These are phyloP conservation scores for Perizoma affinitatum DNA, from an alignment of 2,888 invertebrate species.

Conservation along the genomic window DNA sequence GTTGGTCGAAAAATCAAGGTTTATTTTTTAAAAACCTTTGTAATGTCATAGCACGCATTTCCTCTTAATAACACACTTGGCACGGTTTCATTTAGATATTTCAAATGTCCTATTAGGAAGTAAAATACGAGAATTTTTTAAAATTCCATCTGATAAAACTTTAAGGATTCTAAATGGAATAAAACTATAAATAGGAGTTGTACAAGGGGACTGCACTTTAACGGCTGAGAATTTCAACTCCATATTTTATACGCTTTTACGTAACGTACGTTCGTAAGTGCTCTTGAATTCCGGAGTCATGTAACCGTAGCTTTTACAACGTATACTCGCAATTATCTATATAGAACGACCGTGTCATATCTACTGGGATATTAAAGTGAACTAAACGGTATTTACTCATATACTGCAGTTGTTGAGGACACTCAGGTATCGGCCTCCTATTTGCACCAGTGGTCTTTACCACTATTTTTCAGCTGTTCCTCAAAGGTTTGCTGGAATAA, in stretches of 20 bases:
- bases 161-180: slow-evolving; percentile 1
- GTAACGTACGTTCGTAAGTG: slow-evolving; percentile 26
- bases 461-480: no score
- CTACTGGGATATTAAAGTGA: slow-evolving; percentile 15
- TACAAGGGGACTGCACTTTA: slow-evolving; percentile 17
- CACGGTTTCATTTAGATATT: no score
- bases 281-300: slow-evolving; percentile 23
- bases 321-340: slow-evolving; percentile 10
- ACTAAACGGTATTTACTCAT: slow-evolving; percentile 8
- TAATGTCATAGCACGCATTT: no score
- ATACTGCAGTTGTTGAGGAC: background rate
- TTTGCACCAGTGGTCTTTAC: no score
- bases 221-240: slow-evolving; percentile 26
- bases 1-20: no score
- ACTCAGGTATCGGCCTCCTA: no score
- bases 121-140: no score
- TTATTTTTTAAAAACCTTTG: no score
- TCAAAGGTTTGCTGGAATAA: no score
- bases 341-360: slow-evolving; percentile 25
- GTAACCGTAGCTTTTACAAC: slow-evolving; percentile 25
- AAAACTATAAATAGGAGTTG: slow-evolving; percentile 17
- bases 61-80: no score
- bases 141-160: slow-evolving; percentile 1
- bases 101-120: no score
- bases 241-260: slow-evolving; percentile 30